Conservation (phyloP, 2,888 invertebrate species). For the Bhutanitis thaidina region DNA sequence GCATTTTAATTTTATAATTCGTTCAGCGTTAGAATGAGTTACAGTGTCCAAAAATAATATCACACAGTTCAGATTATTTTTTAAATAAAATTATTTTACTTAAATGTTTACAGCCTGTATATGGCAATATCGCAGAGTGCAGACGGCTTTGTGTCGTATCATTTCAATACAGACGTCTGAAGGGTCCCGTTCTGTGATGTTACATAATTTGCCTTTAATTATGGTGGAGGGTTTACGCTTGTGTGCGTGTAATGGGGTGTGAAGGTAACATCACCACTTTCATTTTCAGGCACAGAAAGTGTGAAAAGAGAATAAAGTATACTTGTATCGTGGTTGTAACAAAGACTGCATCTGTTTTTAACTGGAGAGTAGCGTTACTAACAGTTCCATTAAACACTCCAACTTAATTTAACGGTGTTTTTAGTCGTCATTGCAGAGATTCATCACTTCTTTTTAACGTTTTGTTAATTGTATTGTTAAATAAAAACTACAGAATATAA, state of each 20-base stretch:
- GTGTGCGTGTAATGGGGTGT: conserved; percentile 30
- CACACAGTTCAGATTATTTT: too few relatives aligned
- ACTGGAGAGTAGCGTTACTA: background rate
- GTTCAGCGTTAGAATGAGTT: too few relatives aligned
- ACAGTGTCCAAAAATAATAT: too few relatives aligned
- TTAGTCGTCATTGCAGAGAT: too few relatives aligned
- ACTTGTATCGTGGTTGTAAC: conserved; percentile 1
- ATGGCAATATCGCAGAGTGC: conserved; percentile 72
- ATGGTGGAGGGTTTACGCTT: conserved; percentile 32
- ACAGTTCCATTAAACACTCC: background rate
- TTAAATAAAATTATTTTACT: too few relatives aligned
- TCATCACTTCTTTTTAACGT: too few relatives aligned
- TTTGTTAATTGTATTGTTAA: too few relatives aligned
- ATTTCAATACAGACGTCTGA: conserved; percentile 50
- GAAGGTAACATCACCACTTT: conserved; percentile 19
- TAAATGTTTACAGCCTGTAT: conserved; percentile 36
- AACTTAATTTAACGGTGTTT: background rate
- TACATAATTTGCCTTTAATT: conserved; percentile 66
- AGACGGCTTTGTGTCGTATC: conserved; percentile 60
- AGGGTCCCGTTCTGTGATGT: conserved; percentile 41
- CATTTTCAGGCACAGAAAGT: conserved; percentile 12
- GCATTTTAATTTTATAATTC: too few relatives aligned
- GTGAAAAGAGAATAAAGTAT: conserved; percentile 5
- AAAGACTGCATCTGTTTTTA: conserved; percentile 1
- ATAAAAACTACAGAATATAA: too few relatives aligned